Base-by-base conservation (phyloP, 2,797 vertebrate genomes). In the Lerista edwardsae region DNA sequence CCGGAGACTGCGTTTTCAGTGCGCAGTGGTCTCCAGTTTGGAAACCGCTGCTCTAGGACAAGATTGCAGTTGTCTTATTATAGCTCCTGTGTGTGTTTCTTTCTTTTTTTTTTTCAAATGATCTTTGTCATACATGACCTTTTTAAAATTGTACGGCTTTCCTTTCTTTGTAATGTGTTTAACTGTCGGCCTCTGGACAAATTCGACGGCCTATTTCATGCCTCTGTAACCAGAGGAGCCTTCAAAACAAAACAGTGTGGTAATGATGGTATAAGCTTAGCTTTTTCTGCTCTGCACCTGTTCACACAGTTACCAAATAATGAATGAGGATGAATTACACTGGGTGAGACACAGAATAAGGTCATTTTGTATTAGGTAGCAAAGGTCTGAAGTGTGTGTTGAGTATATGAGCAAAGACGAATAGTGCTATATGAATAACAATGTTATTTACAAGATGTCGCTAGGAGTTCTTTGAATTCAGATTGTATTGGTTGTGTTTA, bases 321-420 rank as follows among this genome's bases (percentile, higher is more conserved):
- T 94, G 89, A 83, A 95, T 94, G 95, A 94, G 91, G 92, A 82
- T 93, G 89, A 94, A 88, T 95, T 91, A 94, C 93, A 90, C 90
- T 80, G 82, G 0, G 75, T 67, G 84, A 90, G 65, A 85, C 82
- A 25, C 80, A 79, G 64, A 59, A 67, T 73, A 17, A 61, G 59
- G 86, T 85, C 81, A 51, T 80, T 67, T 81, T 81, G 27, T 55
- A 44, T 61, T 6, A 34, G 61, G 51, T 72, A 64, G 31, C 0
- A 2, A 72, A 61, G 27, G 44, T 15, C 4, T 29, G 65, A 73
- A 77, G 78, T 55, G 39, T 80, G 78, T 17, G 0, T 57, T 68
- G 39, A 11, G 39, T 65, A 69, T 23, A 84, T 44, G 55, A 4
- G 19, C 78, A 55, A 27, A 36, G 31, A 69, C 51, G n/a, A 36